Evolutionary conservation across 2,888 invertebrate species (phyloP), one percentile per base, ranked within the genome.

Genomic region (Stenotaenia linearis): DNA sequence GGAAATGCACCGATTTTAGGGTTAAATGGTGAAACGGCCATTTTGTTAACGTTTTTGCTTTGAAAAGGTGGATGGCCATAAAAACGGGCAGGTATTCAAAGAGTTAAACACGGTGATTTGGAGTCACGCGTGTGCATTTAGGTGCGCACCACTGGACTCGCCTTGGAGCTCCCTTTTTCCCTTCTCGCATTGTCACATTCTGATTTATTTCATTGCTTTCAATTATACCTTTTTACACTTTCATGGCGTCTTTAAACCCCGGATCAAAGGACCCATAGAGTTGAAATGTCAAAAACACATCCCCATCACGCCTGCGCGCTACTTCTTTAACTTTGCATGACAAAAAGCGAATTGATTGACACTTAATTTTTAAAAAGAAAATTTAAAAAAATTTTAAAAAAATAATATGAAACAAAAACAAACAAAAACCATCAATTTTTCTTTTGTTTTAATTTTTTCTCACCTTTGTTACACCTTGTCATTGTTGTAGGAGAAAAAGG

Each of bases 61-160:
- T 40, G 12, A 40, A 40, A 40, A 40, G 40, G 40, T 40, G n/a
- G 40, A 40, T 18, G 56, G 23, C 56, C 23, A 56, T 56, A 56
- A 56, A 56, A 56, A 23, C 23, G 23, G 69, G 25, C 69, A 69
- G 69, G 69, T 69, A 69, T 69, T 69, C 69, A 69, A 69, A 69
- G 69, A 69, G 69, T 69, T 69, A 69, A 69, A 69, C 69, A 69
- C 69, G 69, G 69, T 69, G 69, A 69, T 69, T 69, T 69, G 69
- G 69, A 69, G 69, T 69, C 69, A 69, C 69, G 69, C 69, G 69
- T 69, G 69, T 69, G 69, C 15, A 69, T 69, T 69, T 69, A 69
- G 69, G 69, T 69, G 69, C 69, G 69, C 69, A 69, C 69, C 69
- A 69, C 69, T 69, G 69, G 69, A 25, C 69, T 69, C 69, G 69